Conservation (phyloP, 2,888 invertebrate genomes). For the Caenorhabditis plicata region DNA sequence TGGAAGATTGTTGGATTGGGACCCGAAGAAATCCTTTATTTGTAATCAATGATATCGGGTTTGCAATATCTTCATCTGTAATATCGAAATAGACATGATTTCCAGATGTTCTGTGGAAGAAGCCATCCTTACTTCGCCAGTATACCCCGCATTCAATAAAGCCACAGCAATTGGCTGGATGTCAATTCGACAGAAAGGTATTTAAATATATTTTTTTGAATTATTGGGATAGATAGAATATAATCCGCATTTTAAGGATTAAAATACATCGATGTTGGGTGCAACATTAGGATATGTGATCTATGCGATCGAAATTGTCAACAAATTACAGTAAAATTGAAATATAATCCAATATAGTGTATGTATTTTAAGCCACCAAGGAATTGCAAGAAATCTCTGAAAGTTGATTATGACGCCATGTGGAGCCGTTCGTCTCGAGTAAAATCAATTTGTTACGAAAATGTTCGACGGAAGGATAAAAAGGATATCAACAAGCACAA, state of each 20-base stretch:
- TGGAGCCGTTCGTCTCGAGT: slow-evolving; percentile 29
- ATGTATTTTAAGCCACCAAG: slow-evolving; percentile 22
- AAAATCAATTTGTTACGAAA: slow-evolving; percentile 69
- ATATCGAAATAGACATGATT: no score
- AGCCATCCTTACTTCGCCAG: slow-evolving; percentile 38
- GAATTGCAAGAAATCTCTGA: slow-evolving; percentile 21
- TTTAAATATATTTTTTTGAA: not conserved
- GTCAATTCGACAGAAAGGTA: slow-evolving; percentile 34
- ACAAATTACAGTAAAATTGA: slow-evolving; percentile 27
- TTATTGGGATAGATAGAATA: not conserved
- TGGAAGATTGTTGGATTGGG: slow-evolving; percentile 43
- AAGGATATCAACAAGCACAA: no score
- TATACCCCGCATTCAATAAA: slow-evolving; percentile 26
- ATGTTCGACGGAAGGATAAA: slow-evolving; percentile 99
- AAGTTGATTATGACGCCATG: slow-evolving; percentile 27
- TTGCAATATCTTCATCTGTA: no score
- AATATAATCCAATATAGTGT: not conserved
- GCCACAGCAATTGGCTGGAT: slow-evolving; percentile 41
- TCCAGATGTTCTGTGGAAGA: no score
- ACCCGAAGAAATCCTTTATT: slow-evolving; percentile 35
- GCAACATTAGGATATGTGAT: slow-evolving; percentile 37
- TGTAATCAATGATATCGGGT: slow-evolving; percentile 33
- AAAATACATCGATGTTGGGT: slow-evolving; percentile 38
- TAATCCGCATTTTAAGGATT: slow-evolving; percentile 14
- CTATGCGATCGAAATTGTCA: slow-evolving; percentile 35